Percentiles rank a stretch among this genome's conserved stretches.
Conservation (phyloP, 2,113 vertebrate genomes). For the Damaliscus lunatus region DNA sequence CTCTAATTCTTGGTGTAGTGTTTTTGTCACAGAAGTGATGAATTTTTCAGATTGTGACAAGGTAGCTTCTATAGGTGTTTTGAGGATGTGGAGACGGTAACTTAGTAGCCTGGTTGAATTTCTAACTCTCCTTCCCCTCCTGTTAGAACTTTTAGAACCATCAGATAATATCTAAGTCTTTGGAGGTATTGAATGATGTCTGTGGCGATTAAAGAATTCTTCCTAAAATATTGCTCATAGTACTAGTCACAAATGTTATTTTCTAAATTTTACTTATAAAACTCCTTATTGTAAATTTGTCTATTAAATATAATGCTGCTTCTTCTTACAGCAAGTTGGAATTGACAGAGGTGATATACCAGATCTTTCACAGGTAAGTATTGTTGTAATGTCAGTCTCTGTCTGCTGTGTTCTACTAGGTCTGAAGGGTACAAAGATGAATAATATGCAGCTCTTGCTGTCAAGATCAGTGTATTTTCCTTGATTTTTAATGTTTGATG, state of each 20-base stretch:
- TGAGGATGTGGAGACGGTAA: background rate
- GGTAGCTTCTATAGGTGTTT: background rate
- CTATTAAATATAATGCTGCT: slow-evolving; percentile 58
- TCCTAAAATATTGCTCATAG: background rate
- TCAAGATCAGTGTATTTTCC: background rate
- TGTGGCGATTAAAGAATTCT: slow-evolving; percentile 10
- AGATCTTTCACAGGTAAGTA: slow-evolving; percentile 93
- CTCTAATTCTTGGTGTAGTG: background rate
- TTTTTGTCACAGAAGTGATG: slow-evolving; percentile 27
- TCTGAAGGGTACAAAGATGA: background rate
- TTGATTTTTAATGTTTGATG: background rate
- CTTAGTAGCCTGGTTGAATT: background rate
- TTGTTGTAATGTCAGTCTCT: background rate
- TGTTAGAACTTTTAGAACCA: background rate
- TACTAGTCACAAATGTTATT: background rate
- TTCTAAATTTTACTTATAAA: slow-evolving; percentile 30
- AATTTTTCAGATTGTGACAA: background rate
- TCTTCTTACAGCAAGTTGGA: slow-evolving; percentile 92
- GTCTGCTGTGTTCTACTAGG: background rate
- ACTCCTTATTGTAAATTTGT: background rate
- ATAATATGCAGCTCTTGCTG: background rate
- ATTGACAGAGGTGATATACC: slow-evolving; percentile 98
- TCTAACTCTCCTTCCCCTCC: background rate
- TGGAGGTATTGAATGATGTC: background rate
- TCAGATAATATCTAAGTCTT: background rate